Conservation (phyloP, 2,113 vertebrate species). For the Nymphicus hollandicus region DNA sequence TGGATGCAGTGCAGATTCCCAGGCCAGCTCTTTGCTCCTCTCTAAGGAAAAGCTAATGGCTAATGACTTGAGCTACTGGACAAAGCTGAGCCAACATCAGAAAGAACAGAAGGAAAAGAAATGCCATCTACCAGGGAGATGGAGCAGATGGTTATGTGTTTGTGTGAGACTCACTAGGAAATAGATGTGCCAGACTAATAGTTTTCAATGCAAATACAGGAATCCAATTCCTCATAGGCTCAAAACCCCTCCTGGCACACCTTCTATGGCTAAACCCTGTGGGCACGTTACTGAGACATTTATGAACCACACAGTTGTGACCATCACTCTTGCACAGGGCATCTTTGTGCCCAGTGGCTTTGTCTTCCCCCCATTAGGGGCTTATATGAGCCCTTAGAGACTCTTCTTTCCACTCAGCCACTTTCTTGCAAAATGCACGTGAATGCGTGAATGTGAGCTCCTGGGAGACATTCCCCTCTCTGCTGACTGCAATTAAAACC, state of each 20-base stretch:
- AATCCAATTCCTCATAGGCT: not conserved
- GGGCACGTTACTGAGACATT: accelerated
- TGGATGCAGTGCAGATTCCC: not conserved
- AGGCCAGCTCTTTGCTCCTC: not conserved
- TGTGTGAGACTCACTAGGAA: not conserved
- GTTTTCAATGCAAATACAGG: not conserved
- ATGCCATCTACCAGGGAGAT: not conserved
- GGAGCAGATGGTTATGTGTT: not conserved
- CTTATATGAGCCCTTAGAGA: not conserved
- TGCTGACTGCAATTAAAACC: not conserved
- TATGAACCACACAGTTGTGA: not conserved
- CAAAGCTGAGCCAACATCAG: not conserved
- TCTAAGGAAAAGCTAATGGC: not conserved
- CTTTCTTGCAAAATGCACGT: not conserved
- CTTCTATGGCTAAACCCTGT: not conserved
- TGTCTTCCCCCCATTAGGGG: not conserved
- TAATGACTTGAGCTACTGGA: not conserved
- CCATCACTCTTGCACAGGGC: not conserved
- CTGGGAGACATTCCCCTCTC: not conserved
- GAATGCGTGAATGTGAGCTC: not conserved
- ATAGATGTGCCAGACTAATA: not conserved
- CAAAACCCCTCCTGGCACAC: not conserved
- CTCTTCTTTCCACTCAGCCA: not conserved
- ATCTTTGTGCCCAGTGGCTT: not conserved
- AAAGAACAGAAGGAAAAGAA: not conserved